phyloP scores from a whole-genome alignment of 2,797 vertebrate genomes.

The Cyprinodon diabolis region DNA sequence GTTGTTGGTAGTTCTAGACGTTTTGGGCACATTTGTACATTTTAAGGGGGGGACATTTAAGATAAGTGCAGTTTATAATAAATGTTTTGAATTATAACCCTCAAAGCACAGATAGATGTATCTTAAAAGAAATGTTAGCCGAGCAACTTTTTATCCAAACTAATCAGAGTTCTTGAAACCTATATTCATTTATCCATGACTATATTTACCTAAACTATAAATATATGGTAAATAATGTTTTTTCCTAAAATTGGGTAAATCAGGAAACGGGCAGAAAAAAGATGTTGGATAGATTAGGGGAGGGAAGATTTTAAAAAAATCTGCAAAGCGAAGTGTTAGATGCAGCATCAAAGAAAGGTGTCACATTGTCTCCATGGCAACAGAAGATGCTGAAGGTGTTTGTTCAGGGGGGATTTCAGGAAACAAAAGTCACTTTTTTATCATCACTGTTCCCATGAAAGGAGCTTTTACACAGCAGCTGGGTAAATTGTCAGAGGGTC shows the following conservation, averaged over 20 bases:
- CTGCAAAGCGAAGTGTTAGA: neutral
- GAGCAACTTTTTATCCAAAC: neutral
- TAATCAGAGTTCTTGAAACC: too few species aligned
- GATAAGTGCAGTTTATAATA: neutral
- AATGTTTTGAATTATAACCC: neutral
- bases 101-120: neutral
- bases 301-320: neutral
- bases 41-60: too few species aligned
- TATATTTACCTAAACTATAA: neutral
- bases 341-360: neutral
- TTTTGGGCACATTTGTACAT: too few species aligned
- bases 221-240: neutral
- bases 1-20: too few species aligned
- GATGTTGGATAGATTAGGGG: neutral
- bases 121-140: neutral
- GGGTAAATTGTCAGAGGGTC: too few species aligned
- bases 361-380: neutral
- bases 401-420: neutral
- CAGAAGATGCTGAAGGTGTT: neutral
- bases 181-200: neutral
- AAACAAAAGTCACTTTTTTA: neutral
- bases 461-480: too few species aligned
- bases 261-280: neutral
- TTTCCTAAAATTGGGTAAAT: too few species aligned
- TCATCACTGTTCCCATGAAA: neutral